Percentiles rank a stretch among this genome's conserved stretches.
Conservation (phyloP, 1,140 invertebrate genomes). For the Camponotus vicinus region DNA sequence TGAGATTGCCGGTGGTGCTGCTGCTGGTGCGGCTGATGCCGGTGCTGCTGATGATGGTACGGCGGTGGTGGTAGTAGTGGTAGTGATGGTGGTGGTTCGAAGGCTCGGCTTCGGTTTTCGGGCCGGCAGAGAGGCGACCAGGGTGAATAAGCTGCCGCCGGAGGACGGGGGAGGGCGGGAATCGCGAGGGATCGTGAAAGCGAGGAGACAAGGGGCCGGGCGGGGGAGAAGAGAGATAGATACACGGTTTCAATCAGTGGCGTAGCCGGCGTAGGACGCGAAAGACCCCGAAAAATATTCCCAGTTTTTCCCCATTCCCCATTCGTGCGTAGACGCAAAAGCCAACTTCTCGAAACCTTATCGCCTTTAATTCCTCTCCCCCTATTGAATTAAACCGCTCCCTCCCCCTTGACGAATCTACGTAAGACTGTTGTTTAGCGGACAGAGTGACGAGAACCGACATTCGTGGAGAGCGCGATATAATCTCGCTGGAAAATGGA, state of each 20-base stretch:
- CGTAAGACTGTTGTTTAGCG: background rate
- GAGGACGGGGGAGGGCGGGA: constrained; percentile 11
- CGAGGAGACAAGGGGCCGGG: constrained; percentile 40
- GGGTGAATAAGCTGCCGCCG: constrained; percentile 63
- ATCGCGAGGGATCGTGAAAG: constrained; percentile 55
- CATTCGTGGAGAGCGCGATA: background rate
- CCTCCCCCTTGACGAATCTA: background rate
- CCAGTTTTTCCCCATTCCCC: background rate
- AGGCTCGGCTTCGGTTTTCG: constrained; percentile 71
- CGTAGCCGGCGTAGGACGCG: constrained; percentile 44
- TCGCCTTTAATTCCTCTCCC: background rate
- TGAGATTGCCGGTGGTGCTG: constrained; percentile 53
- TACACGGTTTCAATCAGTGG: constrained; percentile 61
- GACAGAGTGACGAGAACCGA: background rate
- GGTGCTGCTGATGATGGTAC: background rate
- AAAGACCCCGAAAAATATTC: background rate
- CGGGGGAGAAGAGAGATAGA: constrained; percentile 52
- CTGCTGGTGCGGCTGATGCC: background rate
- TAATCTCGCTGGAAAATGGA: background rate
- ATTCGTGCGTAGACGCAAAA: background rate
- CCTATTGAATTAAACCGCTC: too few species aligned
- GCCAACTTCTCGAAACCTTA: background rate
- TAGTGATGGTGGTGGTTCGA: constrained; percentile 59
- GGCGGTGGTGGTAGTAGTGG: constrained; percentile 34
- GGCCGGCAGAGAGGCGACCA: constrained; percentile 70